phyloP scores from a whole-genome alignment of 1,140 invertebrate species.

The Ylistrum balloti region DNA sequence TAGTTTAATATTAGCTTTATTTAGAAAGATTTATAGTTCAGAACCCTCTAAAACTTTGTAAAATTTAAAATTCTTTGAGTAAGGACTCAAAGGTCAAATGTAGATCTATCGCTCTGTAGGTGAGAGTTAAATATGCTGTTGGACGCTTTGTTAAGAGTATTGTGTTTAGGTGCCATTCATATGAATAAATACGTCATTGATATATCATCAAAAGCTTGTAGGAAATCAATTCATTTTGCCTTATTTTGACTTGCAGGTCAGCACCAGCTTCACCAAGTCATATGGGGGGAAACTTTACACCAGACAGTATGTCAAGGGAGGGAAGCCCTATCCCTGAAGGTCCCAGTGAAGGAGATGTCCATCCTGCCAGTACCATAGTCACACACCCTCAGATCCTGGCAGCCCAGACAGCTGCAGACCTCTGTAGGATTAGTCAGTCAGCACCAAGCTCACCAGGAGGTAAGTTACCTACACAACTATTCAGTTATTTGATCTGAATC shows the following conservation, averaged over 20 bases:
- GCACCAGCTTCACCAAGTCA: slow-evolving; percentile 96
- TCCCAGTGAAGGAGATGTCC: slow-evolving; percentile 54
- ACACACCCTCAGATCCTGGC: slow-evolving; percentile 83
- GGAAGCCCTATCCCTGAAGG: slow-evolving; percentile 84
- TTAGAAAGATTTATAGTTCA: no score
- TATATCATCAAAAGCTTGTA: no score
- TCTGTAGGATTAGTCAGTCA: slow-evolving; percentile 86
- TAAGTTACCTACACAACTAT: slow-evolving; percentile 57
- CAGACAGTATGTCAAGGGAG: slow-evolving; percentile 93
- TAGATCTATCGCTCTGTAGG: no score
- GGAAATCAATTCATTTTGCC: background rate
- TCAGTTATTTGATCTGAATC: no score
- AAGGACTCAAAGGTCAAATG: no score
- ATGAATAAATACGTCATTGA: no score
- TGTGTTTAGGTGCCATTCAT: no score
- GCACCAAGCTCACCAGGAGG: slow-evolving; percentile 87
- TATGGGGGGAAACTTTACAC: slow-evolving; percentile 91
- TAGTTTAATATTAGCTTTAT: no score
- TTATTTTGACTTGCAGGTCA: slow-evolving; percentile 85
- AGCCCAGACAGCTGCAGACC: slow-evolving; percentile 82
- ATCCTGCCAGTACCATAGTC: slow-evolving; percentile 56
- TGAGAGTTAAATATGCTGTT: no score
- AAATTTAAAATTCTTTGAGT: no score
- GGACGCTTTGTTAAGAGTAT: no score
- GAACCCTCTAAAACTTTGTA: no score